Evolutionary conservation across 2,113 vertebrate genomes (phyloP), one percentile per base, ranked within the genome.

Genomic region (Python bivittatus): DNA sequence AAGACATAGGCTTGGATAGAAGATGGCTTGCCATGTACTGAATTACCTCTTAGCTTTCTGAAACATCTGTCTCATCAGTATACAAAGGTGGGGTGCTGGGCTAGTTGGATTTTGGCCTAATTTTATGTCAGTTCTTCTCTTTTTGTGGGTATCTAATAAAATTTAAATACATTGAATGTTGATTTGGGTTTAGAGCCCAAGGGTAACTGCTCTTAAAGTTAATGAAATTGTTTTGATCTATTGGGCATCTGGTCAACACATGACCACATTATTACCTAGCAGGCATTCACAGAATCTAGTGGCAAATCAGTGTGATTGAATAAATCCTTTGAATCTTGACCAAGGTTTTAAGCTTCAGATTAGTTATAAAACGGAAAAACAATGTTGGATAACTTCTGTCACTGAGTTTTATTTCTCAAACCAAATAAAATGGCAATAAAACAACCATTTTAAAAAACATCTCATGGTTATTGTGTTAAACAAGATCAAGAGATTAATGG

Each of bases 191-290:
- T 84, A 53, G 13, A 68, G 61, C 4, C 23, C 60, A 88, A 56
- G 56, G 60, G n/a, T n/a, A 56, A 72, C 44, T 86, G 42, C 27
- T 60, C 54, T 60, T 27, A 72, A 68, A 1, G 52, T 83, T 58
- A 33, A 33, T 92, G 10, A 52, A 84, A 88, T 52, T 38, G 27
- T 58, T 84, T 54, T 84, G 29, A 25, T n/a, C 87, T 84, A 88
- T 52, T 87, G 68, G 85, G 25, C 52, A 87, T 87, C 20, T 87
- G 33, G 48, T 87, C n/a, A 72, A 42, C n/a, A 87, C 33, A 54
- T 88, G 68, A 53, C n/a, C 68, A 87, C n/a, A 83, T 56, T 91
- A 17, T 72, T 56, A 87, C 8, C n/a, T 91, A 68, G 48, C 84
- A 87, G 85, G 60, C 52, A 87, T 72, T 87, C 33, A 29, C 1